phyloP scores from a whole-genome alignment of 2,888 invertebrate species.

The Clunio marinus region DNA sequence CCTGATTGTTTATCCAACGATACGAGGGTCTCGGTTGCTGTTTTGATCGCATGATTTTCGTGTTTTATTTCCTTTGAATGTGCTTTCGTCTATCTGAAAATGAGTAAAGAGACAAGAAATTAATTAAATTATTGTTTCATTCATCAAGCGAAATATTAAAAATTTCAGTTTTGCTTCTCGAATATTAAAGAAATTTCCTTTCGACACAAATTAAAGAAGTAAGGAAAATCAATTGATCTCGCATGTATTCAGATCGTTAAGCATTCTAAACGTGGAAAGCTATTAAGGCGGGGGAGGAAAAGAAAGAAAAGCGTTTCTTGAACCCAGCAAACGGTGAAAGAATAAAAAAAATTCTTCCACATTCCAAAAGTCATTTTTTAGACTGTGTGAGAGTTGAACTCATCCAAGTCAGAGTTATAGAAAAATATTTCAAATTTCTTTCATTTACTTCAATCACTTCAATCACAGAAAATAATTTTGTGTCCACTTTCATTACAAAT shows the following conservation, averaged over 20 bases:
- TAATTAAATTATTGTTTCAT: slow-evolving; percentile 25
- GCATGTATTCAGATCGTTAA: slow-evolving; percentile 18
- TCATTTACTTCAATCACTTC: too few species aligned
- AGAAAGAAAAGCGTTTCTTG: not conserved
- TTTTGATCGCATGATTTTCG: slow-evolving; percentile 63
- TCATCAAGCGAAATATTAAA: not conserved
- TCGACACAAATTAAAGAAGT: not conserved
- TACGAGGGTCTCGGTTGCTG: slow-evolving; percentile 67
- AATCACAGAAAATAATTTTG: too few species aligned
- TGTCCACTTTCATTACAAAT: too few species aligned
- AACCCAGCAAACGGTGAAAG: not conserved
- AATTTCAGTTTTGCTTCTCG: not conserved
- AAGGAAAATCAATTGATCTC: slow-evolving; percentile 12
- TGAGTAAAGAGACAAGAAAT: slow-evolving; percentile 11
- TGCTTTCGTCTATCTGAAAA: slow-evolving; percentile 40
- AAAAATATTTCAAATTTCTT: not conserved
- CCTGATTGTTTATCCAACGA: slow-evolving; percentile 61
- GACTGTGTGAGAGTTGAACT: not conserved
- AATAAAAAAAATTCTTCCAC: too few species aligned
- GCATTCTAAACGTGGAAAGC: not conserved
- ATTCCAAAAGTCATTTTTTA: not conserved
- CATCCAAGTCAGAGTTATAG: not conserved
- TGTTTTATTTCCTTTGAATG: slow-evolving; percentile 45
- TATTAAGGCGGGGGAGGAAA: not conserved
- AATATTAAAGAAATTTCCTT: not conserved